phyloP scores from a whole-genome alignment of 2,888 invertebrate genomes.

The Aromia moschata region DNA sequence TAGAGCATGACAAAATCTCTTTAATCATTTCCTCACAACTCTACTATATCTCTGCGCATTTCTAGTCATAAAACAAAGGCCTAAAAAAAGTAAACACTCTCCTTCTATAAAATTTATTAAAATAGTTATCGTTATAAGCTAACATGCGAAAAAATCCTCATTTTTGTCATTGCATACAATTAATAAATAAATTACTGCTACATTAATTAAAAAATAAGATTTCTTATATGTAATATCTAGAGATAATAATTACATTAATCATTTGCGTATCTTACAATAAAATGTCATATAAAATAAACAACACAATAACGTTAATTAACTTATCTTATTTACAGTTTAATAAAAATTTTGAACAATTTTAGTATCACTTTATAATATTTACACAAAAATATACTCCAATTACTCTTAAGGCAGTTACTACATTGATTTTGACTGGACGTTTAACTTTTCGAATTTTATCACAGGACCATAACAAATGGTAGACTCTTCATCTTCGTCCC shows the following conservation, averaged over 20 bases:
- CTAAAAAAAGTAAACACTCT: no score
- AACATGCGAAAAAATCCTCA: slow-evolving; percentile 8
- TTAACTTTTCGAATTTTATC: slow-evolving; percentile 28
- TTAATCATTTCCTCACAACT: no score
- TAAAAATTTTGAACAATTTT: not conserved
- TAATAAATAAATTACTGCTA: slow-evolving; percentile 16
- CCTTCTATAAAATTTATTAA: slow-evolving; percentile 16
- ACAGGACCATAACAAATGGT: slow-evolving; percentile 35
- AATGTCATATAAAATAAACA: slow-evolving; percentile 8
- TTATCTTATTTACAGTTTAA: slow-evolving; percentile 3
- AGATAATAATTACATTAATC: slow-evolving; percentile 9
- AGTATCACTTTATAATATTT: not conserved
- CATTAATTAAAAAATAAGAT: not conserved
- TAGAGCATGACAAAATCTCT: no score
- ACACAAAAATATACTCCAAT: slow-evolving; percentile 4
- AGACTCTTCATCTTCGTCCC: slow-evolving; percentile 18
- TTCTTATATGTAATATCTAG: not conserved
- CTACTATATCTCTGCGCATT: no score
- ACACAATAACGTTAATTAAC: no score
- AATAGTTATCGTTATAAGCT: slow-evolving; percentile 2
- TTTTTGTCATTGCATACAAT: slow-evolving; percentile 1
- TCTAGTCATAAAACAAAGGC: no score
- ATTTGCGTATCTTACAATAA: slow-evolving; percentile 16
- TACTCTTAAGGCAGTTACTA: not conserved
- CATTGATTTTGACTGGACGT: slow-evolving; percentile 2